A percentile compares a stretch with the other conserved stretches of the same genome.
phyloP scores from a whole-genome alignment of 1,140 invertebrate species.

The Drosophila albomicans region DNA sequence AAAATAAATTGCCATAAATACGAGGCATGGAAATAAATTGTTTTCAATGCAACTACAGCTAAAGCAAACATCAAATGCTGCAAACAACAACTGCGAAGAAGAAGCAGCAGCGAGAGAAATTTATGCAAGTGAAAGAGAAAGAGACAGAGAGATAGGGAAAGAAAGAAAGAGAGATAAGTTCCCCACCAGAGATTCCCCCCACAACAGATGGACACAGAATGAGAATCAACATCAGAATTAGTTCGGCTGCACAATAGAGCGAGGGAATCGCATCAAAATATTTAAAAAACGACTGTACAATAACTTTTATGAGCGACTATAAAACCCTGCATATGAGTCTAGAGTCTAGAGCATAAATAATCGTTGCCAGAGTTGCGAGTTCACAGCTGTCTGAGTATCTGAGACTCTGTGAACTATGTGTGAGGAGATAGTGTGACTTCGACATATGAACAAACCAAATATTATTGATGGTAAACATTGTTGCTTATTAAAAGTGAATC shows the following conservation, averaged over 20 bases:
- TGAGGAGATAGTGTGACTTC: background rate
- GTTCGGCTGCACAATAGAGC: constrained; percentile 13
- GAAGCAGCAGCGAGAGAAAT: constrained; percentile 43
- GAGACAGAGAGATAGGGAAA: no score
- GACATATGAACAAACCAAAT: background rate
- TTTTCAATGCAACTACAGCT: constrained; percentile 74
- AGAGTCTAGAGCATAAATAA: constrained; percentile 17
- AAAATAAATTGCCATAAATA: constrained; percentile 79
- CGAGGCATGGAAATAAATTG: constrained; percentile 75
- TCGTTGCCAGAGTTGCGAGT: background rate
- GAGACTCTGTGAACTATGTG: background rate
- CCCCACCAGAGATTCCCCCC: constrained; percentile 4
- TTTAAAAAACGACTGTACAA: constrained; percentile 4
- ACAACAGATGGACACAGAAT: constrained; percentile 38
- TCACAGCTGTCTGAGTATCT: background rate
- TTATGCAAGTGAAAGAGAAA: constrained; percentile 65
- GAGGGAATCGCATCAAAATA: constrained; percentile 17
- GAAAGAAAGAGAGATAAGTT: constrained; percentile 9
- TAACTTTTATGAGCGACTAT: constrained; percentile 5
- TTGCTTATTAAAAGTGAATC: no score
- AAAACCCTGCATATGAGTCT: background rate
- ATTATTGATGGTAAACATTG: background rate
- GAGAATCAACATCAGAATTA: constrained; percentile 33
- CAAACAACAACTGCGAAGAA: constrained; percentile 5
- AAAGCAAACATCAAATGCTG: constrained; percentile 30